phyloP scores from a whole-genome alignment of 2,888 invertebrate species.

The Dolomedes plantarius region DNA sequence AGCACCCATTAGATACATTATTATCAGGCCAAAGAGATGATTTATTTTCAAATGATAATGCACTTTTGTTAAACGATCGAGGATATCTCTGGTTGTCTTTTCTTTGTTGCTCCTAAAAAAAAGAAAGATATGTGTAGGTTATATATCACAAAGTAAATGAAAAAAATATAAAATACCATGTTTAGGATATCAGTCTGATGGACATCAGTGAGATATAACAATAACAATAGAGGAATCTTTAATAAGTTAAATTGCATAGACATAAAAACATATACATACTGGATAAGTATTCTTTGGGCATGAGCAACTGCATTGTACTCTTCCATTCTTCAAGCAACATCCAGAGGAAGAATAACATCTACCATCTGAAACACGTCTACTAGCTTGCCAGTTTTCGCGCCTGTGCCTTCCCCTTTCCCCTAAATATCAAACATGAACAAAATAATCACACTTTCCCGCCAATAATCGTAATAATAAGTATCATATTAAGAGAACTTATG shows the following conservation, averaged over 20 bases:
- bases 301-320: conserved; percentile 55
- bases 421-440: conserved; percentile 16
- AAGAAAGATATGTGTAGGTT: background rate
- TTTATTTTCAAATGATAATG: conserved; percentile 50
- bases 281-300: conserved; percentile 44
- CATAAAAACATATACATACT: conserved; percentile 33
- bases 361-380: conserved; percentile 13
- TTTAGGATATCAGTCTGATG: too few relatives aligned
- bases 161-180: too few relatives aligned
- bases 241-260: too few relatives aligned
- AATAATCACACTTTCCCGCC: too few relatives aligned
- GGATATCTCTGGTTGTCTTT: conserved; percentile 10
- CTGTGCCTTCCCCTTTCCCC: conserved; percentile 37
- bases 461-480: too few relatives aligned
- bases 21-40: conserved; percentile 40
- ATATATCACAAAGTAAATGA: background rate
- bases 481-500: too few relatives aligned
- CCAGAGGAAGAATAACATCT: conserved; percentile 28
- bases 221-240: too few relatives aligned
- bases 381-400: conserved; percentile 30
- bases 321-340: conserved; percentile 65
- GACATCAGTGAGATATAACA: too few relatives aligned
- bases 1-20: conserved; percentile 34
- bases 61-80: conserved; percentile 21
- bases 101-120: conserved; percentile 35